Conservation (phyloP, 2,797 vertebrate genomes). For the Forpus xanthops region DNA sequence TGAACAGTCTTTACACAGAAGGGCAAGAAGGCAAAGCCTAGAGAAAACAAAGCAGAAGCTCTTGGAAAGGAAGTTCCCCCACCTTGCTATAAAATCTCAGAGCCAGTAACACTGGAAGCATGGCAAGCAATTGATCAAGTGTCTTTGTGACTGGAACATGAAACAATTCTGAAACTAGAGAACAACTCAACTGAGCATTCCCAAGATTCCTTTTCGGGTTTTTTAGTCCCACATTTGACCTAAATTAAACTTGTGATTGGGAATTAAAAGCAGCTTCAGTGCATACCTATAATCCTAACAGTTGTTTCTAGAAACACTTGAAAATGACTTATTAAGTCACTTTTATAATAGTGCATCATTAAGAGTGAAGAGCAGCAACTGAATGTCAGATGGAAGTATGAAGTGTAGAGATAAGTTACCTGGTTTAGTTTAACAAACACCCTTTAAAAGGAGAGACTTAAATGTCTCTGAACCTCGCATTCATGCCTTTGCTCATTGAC, state of each 20-base stretch:
- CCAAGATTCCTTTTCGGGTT: background rate
- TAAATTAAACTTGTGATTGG: slow-evolving; percentile 6
- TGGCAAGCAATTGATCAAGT: background rate
- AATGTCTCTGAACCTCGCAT: background rate
- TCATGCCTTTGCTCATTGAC: background rate
- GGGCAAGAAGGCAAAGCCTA: slow-evolving; percentile 55
- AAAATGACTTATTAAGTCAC: background rate
- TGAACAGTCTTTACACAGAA: slow-evolving; percentile 79
- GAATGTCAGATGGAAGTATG: background rate
- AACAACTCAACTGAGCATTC: background rate
- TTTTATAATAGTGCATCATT: background rate
- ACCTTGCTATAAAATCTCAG: slow-evolving; percentile 58
- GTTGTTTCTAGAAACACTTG: background rate
- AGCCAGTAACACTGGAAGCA: background rate
- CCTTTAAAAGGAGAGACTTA: background rate
- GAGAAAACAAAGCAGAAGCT: slow-evolving; percentile 63
- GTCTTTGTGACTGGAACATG: background rate
- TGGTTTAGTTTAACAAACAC: background rate
- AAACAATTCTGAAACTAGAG: background rate
- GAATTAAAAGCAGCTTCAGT: background rate
- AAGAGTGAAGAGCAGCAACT: background rate
- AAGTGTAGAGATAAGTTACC: background rate
- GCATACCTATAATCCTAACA: background rate
- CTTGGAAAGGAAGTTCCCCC: slow-evolving; percentile 80
- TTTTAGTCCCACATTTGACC: background rate